Conservation (phyloP, 2,113 vertebrate species). For the Oreocharis arfaki region DNA sequence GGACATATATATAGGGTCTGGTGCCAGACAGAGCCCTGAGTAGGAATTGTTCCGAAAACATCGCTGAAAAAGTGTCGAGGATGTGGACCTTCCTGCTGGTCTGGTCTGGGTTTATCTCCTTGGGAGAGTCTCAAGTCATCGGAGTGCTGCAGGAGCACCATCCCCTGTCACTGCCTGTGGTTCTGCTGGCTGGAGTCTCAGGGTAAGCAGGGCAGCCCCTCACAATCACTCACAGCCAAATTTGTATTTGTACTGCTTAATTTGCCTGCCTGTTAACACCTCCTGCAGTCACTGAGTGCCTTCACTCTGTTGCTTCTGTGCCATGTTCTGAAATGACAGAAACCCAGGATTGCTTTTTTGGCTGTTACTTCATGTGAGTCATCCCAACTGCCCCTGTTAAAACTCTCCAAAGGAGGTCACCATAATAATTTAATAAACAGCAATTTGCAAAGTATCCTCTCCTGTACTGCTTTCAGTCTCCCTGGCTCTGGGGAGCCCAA, state of each 20-base stretch:
- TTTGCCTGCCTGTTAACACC: background rate
- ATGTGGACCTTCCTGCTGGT: background rate
- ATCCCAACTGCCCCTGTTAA: background rate
- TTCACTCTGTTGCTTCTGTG: background rate
- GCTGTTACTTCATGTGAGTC: background rate
- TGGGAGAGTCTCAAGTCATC: rapidly evolving
- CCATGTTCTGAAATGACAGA: background rate
- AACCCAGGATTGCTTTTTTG: background rate
- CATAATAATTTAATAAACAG: background rate
- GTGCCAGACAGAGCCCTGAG: background rate
- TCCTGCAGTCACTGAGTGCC: background rate
- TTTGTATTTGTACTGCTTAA: background rate
- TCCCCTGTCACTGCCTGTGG: background rate
- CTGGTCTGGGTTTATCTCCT: background rate
- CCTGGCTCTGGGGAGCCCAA: background rate
- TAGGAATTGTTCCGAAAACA: background rate
- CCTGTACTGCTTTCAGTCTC: background rate
- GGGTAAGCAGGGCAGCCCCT: background rate
- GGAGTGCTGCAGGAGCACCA: rapidly evolving
- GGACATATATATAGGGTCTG: background rate
- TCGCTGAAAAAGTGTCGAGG: background rate
- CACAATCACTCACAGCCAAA: background rate
- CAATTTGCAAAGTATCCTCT: background rate
- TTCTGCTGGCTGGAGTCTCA: background rate
- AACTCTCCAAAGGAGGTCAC: background rate